phyloP scores from a whole-genome alignment of 2,888 invertebrate genomes.

The Apodemia hepburni region DNA sequence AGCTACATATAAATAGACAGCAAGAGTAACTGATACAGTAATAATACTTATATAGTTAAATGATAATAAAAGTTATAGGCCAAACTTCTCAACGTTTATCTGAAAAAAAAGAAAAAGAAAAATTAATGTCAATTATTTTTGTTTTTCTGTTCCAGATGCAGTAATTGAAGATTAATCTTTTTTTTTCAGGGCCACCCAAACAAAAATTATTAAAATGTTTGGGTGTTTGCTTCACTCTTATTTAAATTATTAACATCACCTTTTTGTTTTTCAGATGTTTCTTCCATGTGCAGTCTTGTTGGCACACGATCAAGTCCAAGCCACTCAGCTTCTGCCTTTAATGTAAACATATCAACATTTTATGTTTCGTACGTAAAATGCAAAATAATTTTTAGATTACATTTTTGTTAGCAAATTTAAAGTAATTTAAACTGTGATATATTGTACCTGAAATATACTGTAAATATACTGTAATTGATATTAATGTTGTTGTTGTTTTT shows the following conservation, averaged over 20 bases:
- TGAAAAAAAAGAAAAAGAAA: constrained; percentile 53
- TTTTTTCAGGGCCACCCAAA: constrained; percentile 66
- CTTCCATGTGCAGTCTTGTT: constrained; percentile 80
- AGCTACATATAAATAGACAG: constrained; percentile 45
- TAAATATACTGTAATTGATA: too few relatives aligned
- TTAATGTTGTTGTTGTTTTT: too few relatives aligned
- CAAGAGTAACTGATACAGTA: constrained; percentile 26
- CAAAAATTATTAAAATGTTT: constrained; percentile 49
- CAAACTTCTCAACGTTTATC: constrained; percentile 54
- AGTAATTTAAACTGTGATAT: constrained; percentile 35
- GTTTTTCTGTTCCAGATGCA: constrained; percentile 75
- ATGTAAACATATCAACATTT: constrained; percentile 63
- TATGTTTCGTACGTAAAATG: constrained; percentile 48
- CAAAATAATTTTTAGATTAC: constrained; percentile 38
- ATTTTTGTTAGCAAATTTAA: constrained; percentile 15
- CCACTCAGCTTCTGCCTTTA: constrained; percentile 82
- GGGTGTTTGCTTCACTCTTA: constrained; percentile 59
- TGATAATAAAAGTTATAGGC: constrained; percentile 31
- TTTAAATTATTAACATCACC: constrained; percentile 60
- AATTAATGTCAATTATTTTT: constrained; percentile 65
- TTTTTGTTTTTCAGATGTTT: constrained; percentile 78
- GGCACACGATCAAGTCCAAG: constrained; percentile 83
- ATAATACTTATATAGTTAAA: constrained; percentile 16
- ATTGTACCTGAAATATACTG: constrained; percentile 32
- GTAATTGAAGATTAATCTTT: constrained; percentile 64